Base-by-base conservation (phyloP, 1,140 invertebrate genomes). In the Polypedilum pembai region DNA sequence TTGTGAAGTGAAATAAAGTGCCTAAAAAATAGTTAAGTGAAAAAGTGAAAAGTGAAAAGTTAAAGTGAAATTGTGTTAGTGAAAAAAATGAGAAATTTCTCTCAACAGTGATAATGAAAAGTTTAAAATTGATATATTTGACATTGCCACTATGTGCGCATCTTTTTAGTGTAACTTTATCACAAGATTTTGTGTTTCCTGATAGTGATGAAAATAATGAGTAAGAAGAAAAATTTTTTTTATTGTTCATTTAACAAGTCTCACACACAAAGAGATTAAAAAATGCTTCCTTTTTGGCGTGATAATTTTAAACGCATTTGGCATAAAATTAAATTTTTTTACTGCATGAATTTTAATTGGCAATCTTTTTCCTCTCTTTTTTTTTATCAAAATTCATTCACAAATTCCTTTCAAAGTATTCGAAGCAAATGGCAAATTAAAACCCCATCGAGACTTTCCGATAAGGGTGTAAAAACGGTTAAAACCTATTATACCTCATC, bases 1-100 rank as follows among this genome's bases (percentile, higher is more conserved):
- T 69, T 69, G 65, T 69, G 65, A 18, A 69, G 65, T 69, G 65
- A 69, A 69, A 8, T 69, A 69, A 69, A 56, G 45, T n/a, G 45
- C 4, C 4, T 12, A n/a, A 56, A 56, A 56, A 12, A n/a, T 12
- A 56, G 45, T 56, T 8, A 56, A 56, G n/a, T 56, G n/a, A 45
- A 45, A 15, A 45, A 45, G 8, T 56, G n/a, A 56, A 56, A 15
- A 56, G 40, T 41, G 8, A 12, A 8, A 45, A 45, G 41, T 45
- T 8, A 1, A 41, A 45, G 15, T 15, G n/a, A 10, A 56, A 45
- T 7, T 45, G 45, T 56, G 45, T 56, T 12, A 56, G 45, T 56
- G 45, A 56, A 56, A 56, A 45, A 56, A 12, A 56, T 56, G 45
- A 56, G 10, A 12, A 56, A 56, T 15, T 15, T 56, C 8, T 56